These are phyloP conservation scores for Gila robusta DNA, from an alignment of 2,797 vertebrate species.

Conservation along the genomic window DNA sequence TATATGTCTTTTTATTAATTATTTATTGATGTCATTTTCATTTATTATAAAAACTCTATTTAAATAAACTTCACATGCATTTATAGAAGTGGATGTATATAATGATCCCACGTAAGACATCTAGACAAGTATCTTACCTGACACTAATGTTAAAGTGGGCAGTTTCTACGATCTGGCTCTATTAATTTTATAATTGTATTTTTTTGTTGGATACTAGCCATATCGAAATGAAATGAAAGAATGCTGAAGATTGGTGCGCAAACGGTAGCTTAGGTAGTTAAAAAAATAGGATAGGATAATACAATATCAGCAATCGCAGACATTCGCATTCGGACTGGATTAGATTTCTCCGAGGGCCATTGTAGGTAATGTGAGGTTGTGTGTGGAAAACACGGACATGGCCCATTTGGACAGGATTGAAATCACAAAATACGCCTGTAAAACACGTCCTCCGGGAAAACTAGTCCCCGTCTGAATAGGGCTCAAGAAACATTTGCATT, in stretches of 20 bases:
- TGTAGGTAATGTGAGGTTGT: background rate
- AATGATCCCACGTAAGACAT: too few species aligned
- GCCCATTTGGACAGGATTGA: background rate
- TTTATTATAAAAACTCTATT: background rate
- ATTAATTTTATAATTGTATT: too few species aligned
- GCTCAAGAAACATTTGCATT: background rate
- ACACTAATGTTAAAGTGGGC: background rate
- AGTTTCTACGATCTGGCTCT: background rate
- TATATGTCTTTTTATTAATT: background rate
- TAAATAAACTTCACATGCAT: too few species aligned
- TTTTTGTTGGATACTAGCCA: background rate
- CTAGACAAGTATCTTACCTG: background rate
- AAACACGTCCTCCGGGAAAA: background rate
- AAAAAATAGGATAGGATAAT: background rate
- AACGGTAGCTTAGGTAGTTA: background rate
- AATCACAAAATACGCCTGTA: background rate
- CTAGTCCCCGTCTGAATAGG: background rate
- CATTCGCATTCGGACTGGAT: background rate
- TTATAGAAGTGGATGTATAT: too few species aligned
- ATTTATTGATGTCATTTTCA: background rate
- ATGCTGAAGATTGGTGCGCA: background rate
- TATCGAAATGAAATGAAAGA: background rate
- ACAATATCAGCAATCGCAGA: background rate
- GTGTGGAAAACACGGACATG: background rate
- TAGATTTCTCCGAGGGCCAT: background rate